Percentiles rank a stretch among this genome's conserved stretches.
Conservation (phyloP, 2,888 invertebrate genomes). For the Mythimna loreyi region DNA sequence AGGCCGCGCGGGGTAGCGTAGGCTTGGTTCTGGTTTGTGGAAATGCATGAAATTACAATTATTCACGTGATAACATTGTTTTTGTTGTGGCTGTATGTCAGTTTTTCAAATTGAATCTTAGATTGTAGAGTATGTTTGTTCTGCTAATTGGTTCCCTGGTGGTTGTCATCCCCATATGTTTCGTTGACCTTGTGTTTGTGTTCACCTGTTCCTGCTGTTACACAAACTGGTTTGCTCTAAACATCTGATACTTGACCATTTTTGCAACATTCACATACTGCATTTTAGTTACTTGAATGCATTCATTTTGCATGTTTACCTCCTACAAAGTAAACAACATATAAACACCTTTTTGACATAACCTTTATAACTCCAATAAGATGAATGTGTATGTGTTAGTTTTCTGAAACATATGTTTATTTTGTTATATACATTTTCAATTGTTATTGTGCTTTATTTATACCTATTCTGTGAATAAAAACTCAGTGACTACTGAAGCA, state of each 20-base stretch:
- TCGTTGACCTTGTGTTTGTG: conserved; percentile 30
- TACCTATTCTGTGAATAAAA: neutral
- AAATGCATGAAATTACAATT: conserved; percentile 55
- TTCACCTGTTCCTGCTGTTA: conserved; percentile 19
- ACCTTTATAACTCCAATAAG: neutral
- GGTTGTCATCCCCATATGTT: conserved; percentile 13
- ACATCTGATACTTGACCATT: conserved; percentile 34
- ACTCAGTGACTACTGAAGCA: neutral
- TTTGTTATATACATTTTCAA: neutral
- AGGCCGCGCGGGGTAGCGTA: conserved; percentile 60
- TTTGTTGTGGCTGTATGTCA: conserved; percentile 39
- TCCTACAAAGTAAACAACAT: conserved; percentile 7
- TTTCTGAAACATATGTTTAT: conserved; percentile 12
- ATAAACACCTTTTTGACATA: conserved; percentile 2
- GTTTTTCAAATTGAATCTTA: conserved; percentile 13
- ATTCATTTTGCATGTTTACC: conserved; percentile 42
- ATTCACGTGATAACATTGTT: conserved; percentile 44
- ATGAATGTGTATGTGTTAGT: conserved; percentile 11
- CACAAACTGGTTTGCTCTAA: conserved; percentile 32
- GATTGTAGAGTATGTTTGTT: conserved; percentile 43
- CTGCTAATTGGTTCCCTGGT: conserved; percentile 30
- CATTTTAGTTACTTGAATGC: conserved; percentile 10
- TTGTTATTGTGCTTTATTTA: conserved; percentile 1
- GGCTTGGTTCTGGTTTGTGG: conserved; percentile 61
- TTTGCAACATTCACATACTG: conserved; percentile 3